Conservation (phyloP, 1,140 invertebrate genomes). For the Zophobas morio region DNA sequence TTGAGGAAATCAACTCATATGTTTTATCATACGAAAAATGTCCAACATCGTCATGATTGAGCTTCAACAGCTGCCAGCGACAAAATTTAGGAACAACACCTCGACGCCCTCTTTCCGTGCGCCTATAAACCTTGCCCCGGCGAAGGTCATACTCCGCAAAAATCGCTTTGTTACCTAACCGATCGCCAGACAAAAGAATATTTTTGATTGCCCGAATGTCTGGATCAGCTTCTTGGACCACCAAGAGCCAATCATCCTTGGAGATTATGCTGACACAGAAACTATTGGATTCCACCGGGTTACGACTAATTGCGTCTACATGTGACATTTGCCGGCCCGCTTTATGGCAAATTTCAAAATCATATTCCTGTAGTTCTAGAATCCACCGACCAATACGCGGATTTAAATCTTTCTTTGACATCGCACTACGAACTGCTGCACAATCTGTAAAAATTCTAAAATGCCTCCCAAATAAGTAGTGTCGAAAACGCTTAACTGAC, state of each 20-base stretch:
- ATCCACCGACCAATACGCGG: constrained; percentile 14
- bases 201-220: constrained; percentile 54
- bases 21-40: constrained; percentile 62
- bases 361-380: constrained; percentile 6
- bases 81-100: constrained; percentile 7
- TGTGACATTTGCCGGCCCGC: constrained; percentile 60
- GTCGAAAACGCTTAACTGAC: not conserved
- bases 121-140: constrained; percentile 37
- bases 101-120: not conserved
- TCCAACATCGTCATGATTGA: constrained; percentile 63
- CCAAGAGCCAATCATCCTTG: constrained; percentile 58
- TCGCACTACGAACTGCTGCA: not conserved
- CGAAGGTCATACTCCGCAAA: constrained; percentile 44
- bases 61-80: constrained; percentile 58
- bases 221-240: constrained; percentile 58
- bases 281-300: constrained; percentile 49
- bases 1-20: constrained; percentile 48
- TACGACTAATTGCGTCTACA: constrained; percentile 65
- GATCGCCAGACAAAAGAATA: constrained; percentile 52
- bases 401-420: not conserved
- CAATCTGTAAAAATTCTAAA: not conserved
- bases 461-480: not conserved
- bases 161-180: constrained; percentile 45
- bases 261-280: constrained; percentile 48
- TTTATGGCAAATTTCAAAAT: constrained; percentile 49